Conservation (phyloP, 1,140 invertebrate genomes). For the Forficula auricularia region DNA sequence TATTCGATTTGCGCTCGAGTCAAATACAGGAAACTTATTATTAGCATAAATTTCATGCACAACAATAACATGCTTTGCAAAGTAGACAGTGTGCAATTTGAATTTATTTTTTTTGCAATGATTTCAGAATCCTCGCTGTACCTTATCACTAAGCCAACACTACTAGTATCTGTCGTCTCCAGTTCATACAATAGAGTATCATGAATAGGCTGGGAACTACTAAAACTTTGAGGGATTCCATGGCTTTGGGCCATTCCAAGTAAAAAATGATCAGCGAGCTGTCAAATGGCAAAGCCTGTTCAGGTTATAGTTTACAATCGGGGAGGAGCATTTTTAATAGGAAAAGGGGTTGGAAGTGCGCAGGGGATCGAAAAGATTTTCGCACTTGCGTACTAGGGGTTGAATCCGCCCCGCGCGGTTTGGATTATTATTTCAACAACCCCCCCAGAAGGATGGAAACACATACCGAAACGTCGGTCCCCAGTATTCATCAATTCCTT, state of each 20-base stretch:
- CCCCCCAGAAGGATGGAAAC: neutral
- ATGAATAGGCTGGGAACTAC: constrained; percentile 22
- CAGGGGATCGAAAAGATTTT: constrained; percentile 1
- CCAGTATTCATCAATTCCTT: constrained; percentile 78
- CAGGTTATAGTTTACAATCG: too few relatives aligned
- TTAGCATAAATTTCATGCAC: too few relatives aligned
- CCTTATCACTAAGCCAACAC: constrained; percentile 43
- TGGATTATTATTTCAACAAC: constrained; percentile 10
- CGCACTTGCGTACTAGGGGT: constrained; percentile 24
- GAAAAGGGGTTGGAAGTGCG: neutral
- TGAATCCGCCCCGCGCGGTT: constrained; percentile 18
- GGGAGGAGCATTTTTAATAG: too few relatives aligned
- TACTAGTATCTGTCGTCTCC: constrained; percentile 42
- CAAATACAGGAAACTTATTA: too few relatives aligned
- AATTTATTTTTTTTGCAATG: too few relatives aligned
- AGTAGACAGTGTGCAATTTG: too few relatives aligned
- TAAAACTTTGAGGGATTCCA: neutral
- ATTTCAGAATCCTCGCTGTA: too few relatives aligned
- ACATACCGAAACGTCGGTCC: constrained; percentile 66
- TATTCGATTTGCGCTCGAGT: too few relatives aligned
- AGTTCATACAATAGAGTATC: constrained; percentile 44
- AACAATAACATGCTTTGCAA: too few relatives aligned
- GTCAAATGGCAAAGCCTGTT: too few relatives aligned
- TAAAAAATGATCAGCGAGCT: too few relatives aligned
- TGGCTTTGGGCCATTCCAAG: neutral